phyloP scores from a whole-genome alignment of 2,113 vertebrate genomes.

The Ardeotis arabs region DNA sequence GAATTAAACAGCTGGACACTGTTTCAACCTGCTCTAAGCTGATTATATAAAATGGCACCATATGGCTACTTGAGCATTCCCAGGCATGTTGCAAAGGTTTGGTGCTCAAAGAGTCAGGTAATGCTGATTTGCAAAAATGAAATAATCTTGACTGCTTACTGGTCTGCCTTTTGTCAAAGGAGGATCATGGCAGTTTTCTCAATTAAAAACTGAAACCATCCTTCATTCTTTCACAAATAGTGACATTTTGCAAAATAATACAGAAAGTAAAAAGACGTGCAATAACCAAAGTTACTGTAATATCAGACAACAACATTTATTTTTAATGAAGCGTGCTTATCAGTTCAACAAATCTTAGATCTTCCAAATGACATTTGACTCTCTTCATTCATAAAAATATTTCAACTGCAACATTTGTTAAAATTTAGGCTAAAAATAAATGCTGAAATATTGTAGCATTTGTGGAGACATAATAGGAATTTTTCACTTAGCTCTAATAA shows the following conservation, averaged over 20 bases:
- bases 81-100: not conserved
- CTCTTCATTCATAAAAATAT: not conserved
- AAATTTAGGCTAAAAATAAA: not conserved
- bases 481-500: not conserved
- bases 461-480: not conserved
- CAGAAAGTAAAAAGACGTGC: not conserved
- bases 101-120: not conserved
- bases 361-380: not conserved
- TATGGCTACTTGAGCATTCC: not conserved
- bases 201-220: not conserved
- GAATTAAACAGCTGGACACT: conserved; percentile 34
- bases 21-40: not conserved
- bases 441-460: not conserved
- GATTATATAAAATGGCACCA: not conserved
- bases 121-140: not conserved
- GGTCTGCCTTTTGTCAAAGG: not conserved
- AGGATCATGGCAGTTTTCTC: not conserved
- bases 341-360: not conserved
- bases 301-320: not conserved
- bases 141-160: not conserved
- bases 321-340: not conserved
- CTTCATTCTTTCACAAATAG: not conserved
- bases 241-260: not conserved
- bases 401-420: not conserved
- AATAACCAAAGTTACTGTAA: not conserved